Evolutionary conservation across 2,797 vertebrate genomes (phyloP), one percentile per base, ranked within the genome.

Genomic region (Siniperca scherzeri): DNA sequence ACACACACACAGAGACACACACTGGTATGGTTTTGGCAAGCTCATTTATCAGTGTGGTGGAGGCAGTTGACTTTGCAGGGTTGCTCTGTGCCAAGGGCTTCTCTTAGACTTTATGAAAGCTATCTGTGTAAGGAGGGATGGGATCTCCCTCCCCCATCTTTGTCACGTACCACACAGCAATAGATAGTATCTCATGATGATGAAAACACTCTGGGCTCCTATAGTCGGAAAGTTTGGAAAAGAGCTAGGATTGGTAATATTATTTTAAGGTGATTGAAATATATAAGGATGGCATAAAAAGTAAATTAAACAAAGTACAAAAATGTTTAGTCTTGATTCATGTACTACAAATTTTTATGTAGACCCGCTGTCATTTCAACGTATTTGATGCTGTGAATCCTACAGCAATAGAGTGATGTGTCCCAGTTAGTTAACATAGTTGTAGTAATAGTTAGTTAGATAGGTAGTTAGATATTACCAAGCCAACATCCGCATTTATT

Each of bases 1-100:
- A 74, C 71, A 48, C 66, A 77, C n/a, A 81, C 74, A 71, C 53
- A 70, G 19, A 81, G 33, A 71, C 59, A 76, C 69, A 76, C 81
- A 68, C 44, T 14, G 10, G n/a, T 53, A 30, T 40, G 1, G 44
- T 66, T 68, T 38, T 19, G 71, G 55, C n/a, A 60, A 74, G 79
- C 71, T 87, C 55, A 86, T 91, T 91, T 61, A 81, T 92, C 90
- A 87, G 72, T 33, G 81, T 64, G 82, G 83, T 80, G 13, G 77
- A 89, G 64, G 84, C 78, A 75, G 66, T 79, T 90, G 92, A 93
- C 91, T 88, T 94, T 90, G 90, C 90, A 89, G 81, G 67, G 83
- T 81, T 79, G 78, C 75, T 84, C 50, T 48, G 66, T 88, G 87
- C 89, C 83, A 84, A 85, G 56, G 72, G 85, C 86, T 80, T 78